These are phyloP conservation scores for Tuta absoluta DNA, from an alignment of 2,888 invertebrate genomes.

Conservation along the genomic window DNA sequence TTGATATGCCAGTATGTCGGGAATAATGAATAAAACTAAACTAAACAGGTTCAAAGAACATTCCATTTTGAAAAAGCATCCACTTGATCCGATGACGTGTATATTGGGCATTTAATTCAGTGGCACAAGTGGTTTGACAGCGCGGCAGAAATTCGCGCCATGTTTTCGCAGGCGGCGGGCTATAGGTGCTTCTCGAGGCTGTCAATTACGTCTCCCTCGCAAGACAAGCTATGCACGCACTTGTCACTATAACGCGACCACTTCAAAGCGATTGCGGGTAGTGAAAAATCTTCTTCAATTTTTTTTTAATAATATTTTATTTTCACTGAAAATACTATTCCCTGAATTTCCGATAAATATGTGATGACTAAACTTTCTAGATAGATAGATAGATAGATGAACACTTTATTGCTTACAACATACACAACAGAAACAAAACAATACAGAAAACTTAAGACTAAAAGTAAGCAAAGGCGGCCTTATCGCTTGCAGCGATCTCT, in stretches of 20 bases:
- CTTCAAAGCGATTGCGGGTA: conserved; percentile 26
- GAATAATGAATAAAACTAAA: too few species aligned
- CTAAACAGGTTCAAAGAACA: not conserved
- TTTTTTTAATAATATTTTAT: too few species aligned
- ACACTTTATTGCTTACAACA: too few species aligned
- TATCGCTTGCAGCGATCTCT: too few species aligned
- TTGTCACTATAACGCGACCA: conserved; percentile 45
- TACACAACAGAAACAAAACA: too few species aligned
- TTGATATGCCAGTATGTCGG: not conserved
- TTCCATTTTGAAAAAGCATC: not conserved
- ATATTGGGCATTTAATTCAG: conserved; percentile 20
- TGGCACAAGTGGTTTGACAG: conserved; percentile 63
- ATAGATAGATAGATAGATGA: too few species aligned
- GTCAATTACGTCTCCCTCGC: conserved; percentile 66
- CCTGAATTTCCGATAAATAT: not conserved
- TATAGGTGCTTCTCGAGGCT: conserved; percentile 58
- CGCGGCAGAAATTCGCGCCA: conserved; percentile 68
- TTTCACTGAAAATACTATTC: not conserved
- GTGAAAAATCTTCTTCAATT: too few species aligned
- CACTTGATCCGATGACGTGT: conserved; percentile 19
- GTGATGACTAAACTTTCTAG: too few species aligned
- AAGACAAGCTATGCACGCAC: conserved; percentile 64
- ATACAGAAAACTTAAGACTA: too few species aligned
- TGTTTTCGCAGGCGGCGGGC: conserved; percentile 69
- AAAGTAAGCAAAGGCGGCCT: too few species aligned